Conservation (phyloP, 2,888 invertebrate genomes). For the Melieria crassipennis region DNA sequence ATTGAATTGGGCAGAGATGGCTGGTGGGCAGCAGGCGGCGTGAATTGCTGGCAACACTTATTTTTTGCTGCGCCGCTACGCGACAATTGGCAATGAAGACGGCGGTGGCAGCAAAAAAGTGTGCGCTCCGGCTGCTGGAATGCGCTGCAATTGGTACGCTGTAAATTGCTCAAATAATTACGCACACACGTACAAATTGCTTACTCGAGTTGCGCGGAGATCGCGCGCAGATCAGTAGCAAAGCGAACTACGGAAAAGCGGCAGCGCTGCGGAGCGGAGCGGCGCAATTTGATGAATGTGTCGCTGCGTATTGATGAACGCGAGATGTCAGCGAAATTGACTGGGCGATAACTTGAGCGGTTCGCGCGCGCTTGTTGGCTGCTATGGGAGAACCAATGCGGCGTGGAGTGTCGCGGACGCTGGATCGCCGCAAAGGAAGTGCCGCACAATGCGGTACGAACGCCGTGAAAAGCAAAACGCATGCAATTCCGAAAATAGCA, state of each 20-base stretch:
- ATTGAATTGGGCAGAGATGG: background rate
- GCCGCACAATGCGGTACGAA: conserved; percentile 8
- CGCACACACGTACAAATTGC: conserved; percentile 60
- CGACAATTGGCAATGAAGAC: background rate
- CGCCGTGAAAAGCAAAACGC: conserved; percentile 17
- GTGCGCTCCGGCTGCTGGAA: conserved; percentile 41
- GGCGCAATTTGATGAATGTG: conserved; percentile 50
- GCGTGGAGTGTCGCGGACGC: conserved; percentile 5
- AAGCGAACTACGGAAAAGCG: conserved; percentile 4
- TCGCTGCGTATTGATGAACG: conserved; percentile 63
- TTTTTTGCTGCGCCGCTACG: background rate
- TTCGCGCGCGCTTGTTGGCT: conserved; percentile 15
- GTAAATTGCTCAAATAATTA: conserved; percentile 65
- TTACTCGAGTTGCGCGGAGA: background rate
- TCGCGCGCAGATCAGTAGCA: conserved; percentile 21
- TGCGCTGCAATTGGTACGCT: conserved; percentile 59
- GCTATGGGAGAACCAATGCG: conserved; percentile 21
- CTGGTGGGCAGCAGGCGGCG: background rate
- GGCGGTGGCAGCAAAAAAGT: background rate
- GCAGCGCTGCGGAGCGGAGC: conserved; percentile 22
- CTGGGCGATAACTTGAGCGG: conserved; percentile 47
- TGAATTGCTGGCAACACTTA: background rate
- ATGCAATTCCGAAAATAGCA: conserved; percentile 53
- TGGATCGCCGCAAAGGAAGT: background rate
- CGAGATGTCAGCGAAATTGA: conserved; percentile 64